These are phyloP conservation scores for Chelmon rostratus DNA, from an alignment of 2,797 vertebrate species.

Conservation along the genomic window DNA sequence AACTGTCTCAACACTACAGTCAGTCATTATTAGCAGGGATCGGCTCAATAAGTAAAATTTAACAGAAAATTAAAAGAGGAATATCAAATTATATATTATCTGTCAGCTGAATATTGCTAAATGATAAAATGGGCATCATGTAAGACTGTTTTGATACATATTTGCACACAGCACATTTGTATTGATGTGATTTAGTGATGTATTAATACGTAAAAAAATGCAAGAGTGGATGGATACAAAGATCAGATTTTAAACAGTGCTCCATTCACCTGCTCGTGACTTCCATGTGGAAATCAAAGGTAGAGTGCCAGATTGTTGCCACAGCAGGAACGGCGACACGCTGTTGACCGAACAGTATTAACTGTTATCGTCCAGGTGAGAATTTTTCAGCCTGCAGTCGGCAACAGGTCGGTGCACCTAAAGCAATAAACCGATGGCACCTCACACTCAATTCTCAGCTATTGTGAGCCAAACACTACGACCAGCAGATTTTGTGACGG, in stretches of 20 bases:
- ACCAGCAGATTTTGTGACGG: background rate
- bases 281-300: constrained; percentile 35
- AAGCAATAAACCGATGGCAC: constrained; percentile 26
- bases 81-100: background rate
- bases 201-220: no score
- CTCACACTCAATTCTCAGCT: constrained; percentile 3
- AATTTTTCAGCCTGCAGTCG: background rate
- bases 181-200: background rate
- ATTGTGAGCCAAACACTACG: background rate
- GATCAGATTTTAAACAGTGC: constrained; percentile 4
- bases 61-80: background rate
- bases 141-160: background rate
- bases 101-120: background rate
- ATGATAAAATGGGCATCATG: background rate
- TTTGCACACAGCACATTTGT: background rate
- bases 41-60: background rate
- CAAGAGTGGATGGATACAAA: background rate
- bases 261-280: constrained; percentile 33
- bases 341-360: constrained; percentile 12
- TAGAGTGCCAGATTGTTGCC: constrained; percentile 19
- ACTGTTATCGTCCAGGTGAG: constrained; percentile 26
- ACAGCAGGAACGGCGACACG: background rate
- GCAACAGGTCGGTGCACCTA: constrained; percentile 23
- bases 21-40: constrained; percentile 18
- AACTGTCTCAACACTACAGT: constrained; percentile 56